Conservation (phyloP, 2,113 vertebrate species). For the Lepus americanus region DNA sequence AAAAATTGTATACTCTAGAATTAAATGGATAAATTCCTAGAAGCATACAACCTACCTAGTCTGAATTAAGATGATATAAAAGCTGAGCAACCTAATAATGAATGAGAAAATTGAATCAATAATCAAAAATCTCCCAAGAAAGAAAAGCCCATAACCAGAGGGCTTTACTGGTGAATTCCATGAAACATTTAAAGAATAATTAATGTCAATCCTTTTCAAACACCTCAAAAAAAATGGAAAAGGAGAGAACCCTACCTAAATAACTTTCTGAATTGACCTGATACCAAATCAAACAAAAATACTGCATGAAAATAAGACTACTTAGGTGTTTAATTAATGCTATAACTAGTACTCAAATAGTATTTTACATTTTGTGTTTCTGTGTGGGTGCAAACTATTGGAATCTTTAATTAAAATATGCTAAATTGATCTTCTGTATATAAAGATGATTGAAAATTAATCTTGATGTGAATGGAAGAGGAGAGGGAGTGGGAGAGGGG, state of each 20-base stretch:
- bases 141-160: not conserved
- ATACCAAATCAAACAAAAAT: not conserved
- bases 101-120: not conserved
- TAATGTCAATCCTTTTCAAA: not conserved
- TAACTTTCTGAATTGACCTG: not conserved
- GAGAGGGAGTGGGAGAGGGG: too few relatives aligned
- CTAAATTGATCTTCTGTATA: too few relatives aligned
- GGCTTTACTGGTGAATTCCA: not conserved
- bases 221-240: not conserved
- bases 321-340: too few relatives aligned
- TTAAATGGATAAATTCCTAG: not conserved
- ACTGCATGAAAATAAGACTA: too few relatives aligned
- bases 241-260: not conserved
- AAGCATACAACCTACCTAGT: not conserved
- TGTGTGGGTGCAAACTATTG: too few relatives aligned
- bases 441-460: too few relatives aligned
- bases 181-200: not conserved
- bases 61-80: not conserved
- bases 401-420: too few relatives aligned
- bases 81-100: not conserved
- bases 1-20: not conserved
- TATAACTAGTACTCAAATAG: too few relatives aligned
- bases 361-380: too few relatives aligned
- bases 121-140: not conserved
- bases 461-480: too few relatives aligned